Base-by-base conservation (phyloP, 2,797 vertebrate species). In the Leptatherina wallacei region DNA sequence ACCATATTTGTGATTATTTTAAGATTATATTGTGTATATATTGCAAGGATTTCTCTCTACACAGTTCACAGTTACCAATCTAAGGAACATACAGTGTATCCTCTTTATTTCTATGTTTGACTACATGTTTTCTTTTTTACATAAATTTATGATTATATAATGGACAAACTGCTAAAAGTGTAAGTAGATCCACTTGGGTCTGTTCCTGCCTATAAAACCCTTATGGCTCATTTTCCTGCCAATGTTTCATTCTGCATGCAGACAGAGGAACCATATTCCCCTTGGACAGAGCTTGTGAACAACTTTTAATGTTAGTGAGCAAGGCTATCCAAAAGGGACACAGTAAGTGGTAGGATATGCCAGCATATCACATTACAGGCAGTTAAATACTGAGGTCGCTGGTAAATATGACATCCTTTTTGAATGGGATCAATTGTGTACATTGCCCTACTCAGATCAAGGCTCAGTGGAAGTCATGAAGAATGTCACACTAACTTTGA, bases 351-450 rank as follows among this genome's bases (percentile, higher is more conserved):
- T 80, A 84, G 80, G 75, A 86, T 84, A 83, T 73, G 81, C 76
- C 85, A 73, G 75, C 82, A 82, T 85, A 77, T 86, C 77, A 66
- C 52, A 44, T 70, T 76, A 61, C 66, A 80, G 85, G 89, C 86
- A 90, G 84, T 82, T 87, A 80, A 77, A 84, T 81, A 85, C 82
- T 85, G 85, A 90, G 86, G 83, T 88, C 69, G 78, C 59, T 65
- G 63, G 73, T 84, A 67, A 29, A 56, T 71, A 66, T 78, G 77
- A 83, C 68, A 74, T 87, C 73, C 36, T 80, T 69, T 44, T 38
- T 73, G 24, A 54, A 36, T 42, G 40, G 35, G 56, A 73, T 71
- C 33, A 32, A 65, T 24, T 44, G 60, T 57, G 70, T 66, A 79
- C 69, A 18, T 56, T 55, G 33, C 35, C 30, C 35, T n/a, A 33